A percentile compares a stretch with the other conserved stretches of the same genome.
Evolutionary conservation across 2,113 vertebrate species (phyloP).

Genomic region (Esox niger): DNA sequence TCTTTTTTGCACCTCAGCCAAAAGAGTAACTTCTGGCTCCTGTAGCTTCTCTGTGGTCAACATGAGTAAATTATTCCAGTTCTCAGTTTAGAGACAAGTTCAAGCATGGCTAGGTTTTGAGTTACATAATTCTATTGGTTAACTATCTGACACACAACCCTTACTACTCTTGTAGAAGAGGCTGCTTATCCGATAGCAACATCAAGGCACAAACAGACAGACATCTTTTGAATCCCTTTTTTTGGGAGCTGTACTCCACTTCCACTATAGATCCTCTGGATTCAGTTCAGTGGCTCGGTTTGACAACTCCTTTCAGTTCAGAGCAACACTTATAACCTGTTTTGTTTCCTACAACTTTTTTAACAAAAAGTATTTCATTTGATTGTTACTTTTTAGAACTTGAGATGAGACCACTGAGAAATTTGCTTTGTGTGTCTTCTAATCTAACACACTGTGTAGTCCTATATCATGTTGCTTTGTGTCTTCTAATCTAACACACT

Average conservation of each 20-base stretch:
- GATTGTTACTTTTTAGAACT: conserved; percentile 20
- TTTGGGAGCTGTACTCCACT: conserved; percentile 35
- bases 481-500: background rate
- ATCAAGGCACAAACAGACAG: conserved; percentile 56
- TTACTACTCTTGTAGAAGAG: conserved; percentile 2
- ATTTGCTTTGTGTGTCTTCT: conserved; percentile 1
- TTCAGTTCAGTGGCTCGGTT: background rate
- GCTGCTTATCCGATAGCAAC: background rate
- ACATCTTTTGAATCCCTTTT: conserved; percentile 19
- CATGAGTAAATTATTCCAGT: conserved; percentile 39
- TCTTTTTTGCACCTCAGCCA: background rate
- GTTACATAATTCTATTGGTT: background rate
- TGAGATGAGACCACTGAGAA: conserved; percentile 31
- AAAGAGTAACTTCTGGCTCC: conserved; percentile 11
- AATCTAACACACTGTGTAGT: background rate
- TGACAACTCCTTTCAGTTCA: background rate
- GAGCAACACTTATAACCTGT: conserved; percentile 41
- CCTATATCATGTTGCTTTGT: no score
- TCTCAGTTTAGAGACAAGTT: conserved; percentile 18
- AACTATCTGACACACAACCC: conserved; percentile 3
- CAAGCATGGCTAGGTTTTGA: background rate
- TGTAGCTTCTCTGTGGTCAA: conserved; percentile 12
- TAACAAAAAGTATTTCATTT: conserved; percentile 3
- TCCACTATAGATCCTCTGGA: conserved; percentile 13
- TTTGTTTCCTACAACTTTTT: conserved; percentile 44